Percentiles rank a stretch among this genome's conserved stretches.
These are phyloP conservation scores for Bombus vancouverensis DNA, from an alignment of 1,140 invertebrate genomes.

Conservation along the genomic window DNA sequence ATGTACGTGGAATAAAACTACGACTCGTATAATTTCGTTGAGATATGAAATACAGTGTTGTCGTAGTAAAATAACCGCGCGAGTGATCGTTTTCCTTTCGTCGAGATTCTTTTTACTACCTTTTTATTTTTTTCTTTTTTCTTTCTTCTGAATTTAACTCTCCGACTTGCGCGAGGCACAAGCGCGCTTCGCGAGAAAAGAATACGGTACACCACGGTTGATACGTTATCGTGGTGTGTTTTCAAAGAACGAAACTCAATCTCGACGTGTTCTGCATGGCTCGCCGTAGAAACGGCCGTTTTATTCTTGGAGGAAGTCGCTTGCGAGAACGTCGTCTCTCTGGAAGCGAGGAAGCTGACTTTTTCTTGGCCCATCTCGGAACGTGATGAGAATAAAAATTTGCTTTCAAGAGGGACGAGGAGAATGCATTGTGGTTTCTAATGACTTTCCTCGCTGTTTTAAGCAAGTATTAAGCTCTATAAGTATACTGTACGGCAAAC, in stretches of 20 bases:
- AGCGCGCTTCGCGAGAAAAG: not conserved
- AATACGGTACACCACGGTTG: not conserved
- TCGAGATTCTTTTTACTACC: not conserved
- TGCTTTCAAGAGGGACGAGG: not conserved
- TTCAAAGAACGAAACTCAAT: conserved; percentile 18
- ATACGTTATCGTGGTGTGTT: conserved; percentile 3
- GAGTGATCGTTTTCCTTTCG: not conserved
- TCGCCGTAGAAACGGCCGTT: not conserved
- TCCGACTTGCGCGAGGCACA: not conserved
- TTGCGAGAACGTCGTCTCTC: not conserved
- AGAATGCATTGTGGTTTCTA: not conserved
- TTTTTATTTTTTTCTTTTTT: no score
- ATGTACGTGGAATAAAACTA: no score
- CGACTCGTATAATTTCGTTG: no score
- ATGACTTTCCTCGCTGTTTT: not conserved
- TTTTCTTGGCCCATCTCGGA: not conserved
- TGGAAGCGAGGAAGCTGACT: not conserved
- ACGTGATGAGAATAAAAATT: not conserved
- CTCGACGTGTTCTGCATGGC: not conserved
- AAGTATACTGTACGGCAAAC: not conserved
- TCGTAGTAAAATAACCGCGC: not conserved
- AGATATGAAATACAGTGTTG: no score
- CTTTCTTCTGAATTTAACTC: not conserved
- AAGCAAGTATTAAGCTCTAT: not conserved
- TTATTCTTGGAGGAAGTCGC: not conserved